A percentile compares a stretch with the other conserved stretches of the same genome.
These are phyloP conservation scores for Blastobasis lacticolella DNA, from an alignment of 2,888 invertebrate genomes.

Conservation along the genomic window DNA sequence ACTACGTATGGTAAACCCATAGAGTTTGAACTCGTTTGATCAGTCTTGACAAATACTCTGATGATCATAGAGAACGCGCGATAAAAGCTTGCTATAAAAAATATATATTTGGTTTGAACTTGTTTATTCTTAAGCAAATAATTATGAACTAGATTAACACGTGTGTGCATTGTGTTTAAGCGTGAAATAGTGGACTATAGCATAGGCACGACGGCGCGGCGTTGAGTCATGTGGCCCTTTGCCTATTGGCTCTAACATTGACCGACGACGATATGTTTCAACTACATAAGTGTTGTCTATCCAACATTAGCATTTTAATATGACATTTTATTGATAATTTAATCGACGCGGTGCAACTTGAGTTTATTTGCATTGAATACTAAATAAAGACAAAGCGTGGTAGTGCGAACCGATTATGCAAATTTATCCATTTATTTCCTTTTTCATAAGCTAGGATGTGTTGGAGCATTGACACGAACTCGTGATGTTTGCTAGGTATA, in stretches of 20 bases:
- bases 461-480: slow-evolving; percentile 32
- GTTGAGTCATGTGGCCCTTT: slow-evolving; percentile 38
- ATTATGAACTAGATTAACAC: too few species aligned
- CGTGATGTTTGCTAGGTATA: slow-evolving; percentile 27
- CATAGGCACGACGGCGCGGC: slow-evolving; percentile 27
- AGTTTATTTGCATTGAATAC: slow-evolving; percentile 34
- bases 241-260: slow-evolving; percentile 41
- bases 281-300: slow-evolving; percentile 2
- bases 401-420: slow-evolving; percentile 45
- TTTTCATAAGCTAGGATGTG: slow-evolving; percentile 40
- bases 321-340: slow-evolving; percentile 44
- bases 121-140: too few species aligned
- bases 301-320: slow-evolving; percentile 31
- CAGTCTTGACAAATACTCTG: too few species aligned
- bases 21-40: too few species aligned
- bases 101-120: too few species aligned
- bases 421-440: slow-evolving; percentile 54
- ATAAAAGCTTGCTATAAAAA: too few species aligned
- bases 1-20: too few species aligned
- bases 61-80: too few species aligned
- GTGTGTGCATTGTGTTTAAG: slow-evolving; percentile 4
- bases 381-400: slow-evolving; percentile 48
- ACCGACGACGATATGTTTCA: slow-evolving; percentile 15
- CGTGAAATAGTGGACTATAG: not conserved
- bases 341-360: slow-evolving; percentile 33